These are phyloP conservation scores for Synodontis membranacea DNA, from an alignment of 2,113 vertebrate species.

Conservation along the genomic window DNA sequence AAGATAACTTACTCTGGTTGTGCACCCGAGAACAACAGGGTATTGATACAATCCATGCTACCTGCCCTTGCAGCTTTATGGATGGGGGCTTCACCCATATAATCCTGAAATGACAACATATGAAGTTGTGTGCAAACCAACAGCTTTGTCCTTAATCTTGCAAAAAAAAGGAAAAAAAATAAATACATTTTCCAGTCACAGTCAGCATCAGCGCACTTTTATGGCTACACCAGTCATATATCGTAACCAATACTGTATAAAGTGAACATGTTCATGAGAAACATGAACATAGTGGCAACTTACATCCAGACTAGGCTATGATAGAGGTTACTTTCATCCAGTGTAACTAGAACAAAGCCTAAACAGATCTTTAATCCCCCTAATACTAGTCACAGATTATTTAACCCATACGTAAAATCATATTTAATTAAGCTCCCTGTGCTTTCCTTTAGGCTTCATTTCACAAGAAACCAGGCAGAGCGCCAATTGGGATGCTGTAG, in stretches of 20 bases:
- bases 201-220: neutral
- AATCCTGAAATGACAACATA: constrained; percentile 78
- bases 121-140: neutral
- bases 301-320: neutral
- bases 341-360: neutral
- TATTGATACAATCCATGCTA: constrained; percentile 90
- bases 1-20: constrained; percentile 85
- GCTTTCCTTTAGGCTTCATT: neutral
- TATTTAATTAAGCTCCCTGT: neutral
- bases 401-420: neutral
- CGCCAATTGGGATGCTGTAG: neutral
- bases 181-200: neutral
- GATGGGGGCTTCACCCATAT: constrained; percentile 91
- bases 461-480: neutral
- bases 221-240: neutral
- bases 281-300: neutral
- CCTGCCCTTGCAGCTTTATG: constrained; percentile 95
- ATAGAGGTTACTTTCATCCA: neutral
- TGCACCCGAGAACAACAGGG: constrained; percentile 87
- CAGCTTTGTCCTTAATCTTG: neutral
- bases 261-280: too few relatives aligned
- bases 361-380: neutral
- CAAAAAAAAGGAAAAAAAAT: too few relatives aligned
- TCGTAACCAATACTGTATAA: neutral
- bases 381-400: neutral